Evolutionary conservation across 2,888 invertebrate species (phyloP), one percentile per base, ranked within the genome.

Genomic region (Cenopis cana): DNA sequence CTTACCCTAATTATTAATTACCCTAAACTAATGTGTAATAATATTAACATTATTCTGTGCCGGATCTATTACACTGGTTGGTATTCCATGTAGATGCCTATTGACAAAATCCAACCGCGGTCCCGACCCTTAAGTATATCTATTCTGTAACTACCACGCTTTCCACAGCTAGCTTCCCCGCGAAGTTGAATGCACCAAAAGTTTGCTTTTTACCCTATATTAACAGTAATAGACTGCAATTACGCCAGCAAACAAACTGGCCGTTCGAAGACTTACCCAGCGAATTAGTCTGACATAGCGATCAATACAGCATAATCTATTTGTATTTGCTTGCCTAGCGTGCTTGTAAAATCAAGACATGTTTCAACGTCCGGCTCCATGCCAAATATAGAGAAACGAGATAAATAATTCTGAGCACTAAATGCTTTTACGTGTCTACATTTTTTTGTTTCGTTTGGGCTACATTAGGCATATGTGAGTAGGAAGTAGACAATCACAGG

Each of bases 291-390:
- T 54, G 61, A 69, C 20, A 54, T 56, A 14, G 54, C 73, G 72
- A 74, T 75, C 75, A 69, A 75, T 75, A 68, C 49, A 17, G 67
- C 61, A 61, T 74, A 73, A 74, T 72, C 65, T 73, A 73, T 74
- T 62, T 67, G 57, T 56, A 65, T 59, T 68, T 68, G 33, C 61
- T 56, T 38, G 18, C 56, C 14, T 50, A 24, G 49, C 61, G 61
- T 68, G 62, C 41, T 55, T 29, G 20, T 66, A 46, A 70, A 66
- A 49, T 71, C 60, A 66, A 66, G 54, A 66, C 54, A 49, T 62
- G 50, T 36, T 36, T 54, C 41, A 41, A 54, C 17, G 70, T 66
- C 54, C 24, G 36, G 46, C 46, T 55, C 12, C 12, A 55, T 61
- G 70, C 70, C 38, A 60, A 71, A 71, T 60, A 49, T 69, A 52